phyloP scores from a whole-genome alignment of 2,113 vertebrate genomes.

The Bujurquina vittata region DNA sequence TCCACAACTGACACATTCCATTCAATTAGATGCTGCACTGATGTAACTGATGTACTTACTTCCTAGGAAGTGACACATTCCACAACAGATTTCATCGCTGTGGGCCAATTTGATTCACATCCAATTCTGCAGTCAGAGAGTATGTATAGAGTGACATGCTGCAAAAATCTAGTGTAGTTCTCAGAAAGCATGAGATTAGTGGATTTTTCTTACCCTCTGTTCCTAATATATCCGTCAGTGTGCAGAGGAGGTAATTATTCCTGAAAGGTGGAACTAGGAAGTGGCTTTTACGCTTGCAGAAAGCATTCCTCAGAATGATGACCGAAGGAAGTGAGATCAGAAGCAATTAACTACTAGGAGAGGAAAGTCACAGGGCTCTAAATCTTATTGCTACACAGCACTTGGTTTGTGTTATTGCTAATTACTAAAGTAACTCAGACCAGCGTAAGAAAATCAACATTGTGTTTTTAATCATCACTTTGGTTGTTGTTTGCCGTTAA shows the following conservation, averaged over 20 bases:
- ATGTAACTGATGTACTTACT: constrained; percentile 63
- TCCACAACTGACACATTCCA: constrained; percentile 67
- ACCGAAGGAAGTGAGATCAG: constrained; percentile 69
- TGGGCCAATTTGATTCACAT: constrained; percentile 69
- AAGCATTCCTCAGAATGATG: constrained; percentile 64
- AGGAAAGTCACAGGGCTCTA: constrained; percentile 53
- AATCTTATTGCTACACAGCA: constrained; percentile 56
- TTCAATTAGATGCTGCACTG: constrained; percentile 67
- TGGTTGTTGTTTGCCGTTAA: not conserved
- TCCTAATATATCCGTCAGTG: constrained; percentile 69
- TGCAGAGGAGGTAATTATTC: constrained; percentile 61
- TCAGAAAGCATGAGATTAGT: constrained; percentile 55
- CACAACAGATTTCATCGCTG: constrained; percentile 63
- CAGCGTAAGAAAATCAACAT: constrained; percentile 22
- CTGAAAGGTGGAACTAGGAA: constrained; percentile 71
- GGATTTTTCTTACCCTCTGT: constrained; percentile 51
- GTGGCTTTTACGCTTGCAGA: constrained; percentile 64
- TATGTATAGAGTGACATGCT: constrained; percentile 48
- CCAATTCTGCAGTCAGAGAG: constrained; percentile 47
- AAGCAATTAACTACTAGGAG: constrained; percentile 61
- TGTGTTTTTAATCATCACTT: not conserved
- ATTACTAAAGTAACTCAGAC: constrained; percentile 54
- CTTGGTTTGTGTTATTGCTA: constrained; percentile 57
- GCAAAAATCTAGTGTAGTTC: constrained; percentile 30
- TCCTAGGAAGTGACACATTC: constrained; percentile 62